Evolutionary conservation across 2,797 vertebrate genomes (phyloP), one percentile per base, ranked within the genome.

Genomic region (Orestias chungarensis): DNA sequence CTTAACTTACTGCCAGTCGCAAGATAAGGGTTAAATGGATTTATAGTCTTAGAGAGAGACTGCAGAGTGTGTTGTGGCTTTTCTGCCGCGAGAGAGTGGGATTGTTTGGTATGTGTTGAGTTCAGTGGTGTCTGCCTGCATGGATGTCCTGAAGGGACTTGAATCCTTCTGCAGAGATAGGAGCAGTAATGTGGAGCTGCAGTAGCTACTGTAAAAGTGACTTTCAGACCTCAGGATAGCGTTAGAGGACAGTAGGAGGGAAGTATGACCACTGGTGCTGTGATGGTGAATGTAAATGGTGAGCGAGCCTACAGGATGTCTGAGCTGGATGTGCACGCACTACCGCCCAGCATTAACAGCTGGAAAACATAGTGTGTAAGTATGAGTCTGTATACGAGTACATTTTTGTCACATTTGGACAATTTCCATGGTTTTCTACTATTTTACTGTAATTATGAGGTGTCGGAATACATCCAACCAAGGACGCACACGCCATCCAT

Each of bases 1-100:
- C 29, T 6, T 73, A 57, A 64, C 54, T 68, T 59, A 74, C 61
- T 59, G 57, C 73, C 66, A 20, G 68, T 68, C 72, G 70, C 47
- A 49, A 64, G 77, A 73, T 29, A 74, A 77, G 73, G 57, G 72
- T 73, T 81, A 83, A 77, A 70, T 61, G 80, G 76, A 82, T 83
- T 87, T 79, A 67, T 80, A 76, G 82, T 70, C 79, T 72, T 14
- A n/a, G 66, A 75, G 3, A 68, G 75, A 74, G 68, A 74, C 82
- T 75, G 78, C 27, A 55, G 66, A 82, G 23, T 72, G 76, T 71
- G 77, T 64, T 5, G 65, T 78, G 61, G 77, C 83, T 83, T 72
- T 68, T 75, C 78, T 80, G 81, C 64, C 42, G 71, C 76, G 62
- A 71, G 59, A 78, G 66, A 18, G 75, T 74, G 73, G 76, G 73